Percentiles rank a stretch among this genome's conserved stretches.
Evolutionary conservation across 2,797 vertebrate genomes (phyloP).

Genomic region (Labeo calbasu): DNA sequence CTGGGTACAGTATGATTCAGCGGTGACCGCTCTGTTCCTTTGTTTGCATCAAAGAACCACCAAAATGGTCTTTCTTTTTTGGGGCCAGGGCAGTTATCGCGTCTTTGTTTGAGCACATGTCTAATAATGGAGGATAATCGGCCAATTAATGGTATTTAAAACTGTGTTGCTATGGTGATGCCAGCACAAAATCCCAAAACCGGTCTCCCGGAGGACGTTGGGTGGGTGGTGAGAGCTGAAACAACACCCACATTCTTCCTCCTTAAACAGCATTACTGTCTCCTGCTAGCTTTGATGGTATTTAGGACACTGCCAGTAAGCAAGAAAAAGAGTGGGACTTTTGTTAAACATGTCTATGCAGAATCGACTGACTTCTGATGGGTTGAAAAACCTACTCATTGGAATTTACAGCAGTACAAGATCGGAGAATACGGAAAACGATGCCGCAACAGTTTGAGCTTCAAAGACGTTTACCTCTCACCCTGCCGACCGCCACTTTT

Average conservation of each 20-base stretch:
- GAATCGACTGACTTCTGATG: slow-evolving; percentile 25
- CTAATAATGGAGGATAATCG: slow-evolving; percentile 73
- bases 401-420: neutral
- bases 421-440: neutral
- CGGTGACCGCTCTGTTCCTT: slow-evolving; percentile 46
- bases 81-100: slow-evolving; percentile 53
- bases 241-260: slow-evolving; percentile 68
- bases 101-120: slow-evolving; percentile 60
- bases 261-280: slow-evolving; percentile 57
- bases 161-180: slow-evolving; percentile 70
- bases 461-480: slow-evolving; percentile 80
- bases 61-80: slow-evolving; percentile 59
- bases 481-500: slow-evolving; percentile 95
- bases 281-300: slow-evolving; percentile 59
- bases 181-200: slow-evolving; percentile 62
- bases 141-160: slow-evolving; percentile 71
- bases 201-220: slow-evolving; percentile 58
- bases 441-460: neutral
- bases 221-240: slow-evolving; percentile 60
- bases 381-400: slow-evolving; percentile 6
- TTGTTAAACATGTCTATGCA: slow-evolving; percentile 21
- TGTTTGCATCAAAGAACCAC: slow-evolving; percentile 57
- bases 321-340: slow-evolving; percentile 43
- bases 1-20: slow-evolving; percentile 41
- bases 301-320: slow-evolving; percentile 55